Evolutionary conservation across 2,888 invertebrate species (phyloP).

Genomic region (Cosmia trapezina): DNA sequence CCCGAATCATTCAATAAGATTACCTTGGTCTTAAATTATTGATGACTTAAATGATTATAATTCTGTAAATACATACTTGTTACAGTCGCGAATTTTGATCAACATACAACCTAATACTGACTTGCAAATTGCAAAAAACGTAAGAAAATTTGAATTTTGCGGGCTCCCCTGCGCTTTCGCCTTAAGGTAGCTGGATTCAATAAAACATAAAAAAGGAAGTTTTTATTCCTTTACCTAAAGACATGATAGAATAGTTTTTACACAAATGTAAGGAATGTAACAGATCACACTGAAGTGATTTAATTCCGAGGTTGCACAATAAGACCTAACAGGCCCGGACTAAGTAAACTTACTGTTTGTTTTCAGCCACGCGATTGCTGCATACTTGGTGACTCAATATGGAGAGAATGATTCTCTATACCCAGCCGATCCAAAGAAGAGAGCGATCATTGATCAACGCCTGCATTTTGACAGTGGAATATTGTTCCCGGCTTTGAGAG

Average conservation of each 20-base stretch:
- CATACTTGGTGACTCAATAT: conserved; percentile 91
- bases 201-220: background rate
- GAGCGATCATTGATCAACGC: conserved; percentile 89
- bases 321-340: background rate
- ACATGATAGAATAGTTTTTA: background rate
- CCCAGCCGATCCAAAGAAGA: conserved; percentile 86
- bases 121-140: too few relatives aligned
- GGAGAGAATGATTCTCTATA: conserved; percentile 89
- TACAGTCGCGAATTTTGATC: too few relatives aligned
- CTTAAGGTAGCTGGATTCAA: background rate
- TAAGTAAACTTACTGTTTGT: background rate
- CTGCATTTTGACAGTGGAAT: conserved; percentile 90
- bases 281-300: too few relatives aligned
- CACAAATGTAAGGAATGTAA: background rate
- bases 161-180: too few relatives aligned
- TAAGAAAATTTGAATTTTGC: too few relatives aligned
- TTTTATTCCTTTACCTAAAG: background rate
- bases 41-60: too few relatives aligned
- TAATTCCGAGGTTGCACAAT: background rate
- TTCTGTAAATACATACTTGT: too few relatives aligned
- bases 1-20: too few relatives aligned
- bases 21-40: too few relatives aligned
- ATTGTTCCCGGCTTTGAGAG: conserved; percentile 84
- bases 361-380: conserved; percentile 85
- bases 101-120: too few relatives aligned